These are phyloP conservation scores for Thereva nobilitata DNA, from an alignment of 2,888 invertebrate species.

Conservation along the genomic window DNA sequence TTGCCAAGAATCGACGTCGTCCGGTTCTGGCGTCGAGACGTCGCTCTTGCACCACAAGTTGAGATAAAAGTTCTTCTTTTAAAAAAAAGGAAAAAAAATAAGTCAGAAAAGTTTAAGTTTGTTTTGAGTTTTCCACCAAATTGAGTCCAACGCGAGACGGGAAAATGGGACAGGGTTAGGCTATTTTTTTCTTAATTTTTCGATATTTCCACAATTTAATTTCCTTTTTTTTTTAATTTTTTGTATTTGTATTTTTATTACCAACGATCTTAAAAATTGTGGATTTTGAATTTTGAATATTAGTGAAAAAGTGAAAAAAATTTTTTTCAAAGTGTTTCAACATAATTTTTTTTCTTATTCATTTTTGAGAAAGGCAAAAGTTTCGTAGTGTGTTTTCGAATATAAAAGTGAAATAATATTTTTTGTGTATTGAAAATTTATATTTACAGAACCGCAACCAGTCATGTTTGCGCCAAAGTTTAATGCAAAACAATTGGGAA, in stretches of 20 bases:
- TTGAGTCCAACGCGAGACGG: conserved; percentile 39
- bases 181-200: conserved; percentile 42
- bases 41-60: neutral
- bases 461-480: conserved; percentile 79
- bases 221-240: conserved; percentile 4
- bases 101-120: conserved; percentile 16
- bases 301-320: too few relatives aligned
- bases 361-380: neutral
- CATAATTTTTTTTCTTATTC: too few relatives aligned
- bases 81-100: conserved; percentile 21
- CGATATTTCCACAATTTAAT: conserved; percentile 12
- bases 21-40: too few relatives aligned
- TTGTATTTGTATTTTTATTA: neutral
- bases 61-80: neutral
- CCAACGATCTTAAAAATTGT: neutral
- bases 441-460: conserved; percentile 61
- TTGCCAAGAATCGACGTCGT: too few relatives aligned
- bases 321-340: too few relatives aligned
- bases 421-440: conserved; percentile 10
- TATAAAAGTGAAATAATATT: conserved; percentile 17
- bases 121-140: conserved; percentile 35
- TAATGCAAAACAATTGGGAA: conserved; percentile 73
- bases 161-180: conserved; percentile 59
- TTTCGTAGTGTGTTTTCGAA: conserved; percentile 9
- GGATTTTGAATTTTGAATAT: too few relatives aligned